A percentile compares a stretch with the other conserved stretches of the same genome.
Conservation (phyloP, 2,888 invertebrate species). For the Lordiphosa andalusiaca region DNA sequence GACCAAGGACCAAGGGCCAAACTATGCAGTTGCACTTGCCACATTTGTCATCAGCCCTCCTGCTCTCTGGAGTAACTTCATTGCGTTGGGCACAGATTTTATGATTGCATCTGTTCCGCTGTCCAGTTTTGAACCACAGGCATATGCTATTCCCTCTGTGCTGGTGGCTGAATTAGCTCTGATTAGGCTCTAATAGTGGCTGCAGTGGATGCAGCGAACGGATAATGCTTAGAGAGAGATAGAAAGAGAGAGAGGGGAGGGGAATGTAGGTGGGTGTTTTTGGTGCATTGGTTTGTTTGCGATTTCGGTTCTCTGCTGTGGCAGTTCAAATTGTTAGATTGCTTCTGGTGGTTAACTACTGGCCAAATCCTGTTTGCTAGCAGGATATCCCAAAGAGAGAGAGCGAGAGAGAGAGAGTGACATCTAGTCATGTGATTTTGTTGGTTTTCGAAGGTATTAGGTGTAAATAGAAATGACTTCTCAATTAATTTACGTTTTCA, state of each 20-base stretch:
- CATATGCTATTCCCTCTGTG: conserved; percentile 50
- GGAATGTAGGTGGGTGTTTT: no score
- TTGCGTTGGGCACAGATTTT: conserved; percentile 45
- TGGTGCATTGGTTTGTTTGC: no score
- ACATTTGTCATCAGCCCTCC: conserved; percentile 60
- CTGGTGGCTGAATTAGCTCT: conserved; percentile 50
- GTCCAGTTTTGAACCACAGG: conserved; percentile 13
- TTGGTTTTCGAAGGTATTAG: no score
- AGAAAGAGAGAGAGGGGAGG: no score
- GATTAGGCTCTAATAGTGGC: conserved; percentile 61
- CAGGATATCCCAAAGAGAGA: no score
- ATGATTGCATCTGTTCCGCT: conserved; percentile 42
- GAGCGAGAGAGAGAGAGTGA: no score
- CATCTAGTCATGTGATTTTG: no score
- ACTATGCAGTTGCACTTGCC: conserved; percentile 29
- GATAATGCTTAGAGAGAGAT: background rate
- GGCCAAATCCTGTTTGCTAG: background rate
- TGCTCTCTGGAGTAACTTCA: conserved; percentile 18
- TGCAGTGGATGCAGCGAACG: conserved; percentile 23
- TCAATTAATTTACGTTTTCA: no score
- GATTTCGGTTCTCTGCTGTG: background rate
- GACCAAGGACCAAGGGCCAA: conserved; percentile 13
- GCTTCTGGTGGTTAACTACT: conserved; percentile 10
- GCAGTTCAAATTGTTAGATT: conserved; percentile 18
- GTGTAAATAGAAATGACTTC: no score